phyloP scores from a whole-genome alignment of 2,113 vertebrate genomes.

The Cheilinus undulatus region DNA sequence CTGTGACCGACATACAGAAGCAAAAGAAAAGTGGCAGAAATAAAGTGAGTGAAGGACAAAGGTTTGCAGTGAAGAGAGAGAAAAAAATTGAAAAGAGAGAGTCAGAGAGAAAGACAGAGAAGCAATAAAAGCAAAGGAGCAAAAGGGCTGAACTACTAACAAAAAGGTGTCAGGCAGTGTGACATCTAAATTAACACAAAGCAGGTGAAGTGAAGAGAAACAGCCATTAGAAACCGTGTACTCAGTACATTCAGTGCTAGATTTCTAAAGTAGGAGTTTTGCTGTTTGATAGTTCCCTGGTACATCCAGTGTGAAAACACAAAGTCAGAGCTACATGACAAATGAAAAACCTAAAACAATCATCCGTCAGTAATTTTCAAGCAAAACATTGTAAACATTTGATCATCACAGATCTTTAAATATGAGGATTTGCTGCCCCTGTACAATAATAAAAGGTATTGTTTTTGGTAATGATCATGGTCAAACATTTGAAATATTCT shows the following conservation, averaged over 20 bases:
- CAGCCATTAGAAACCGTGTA: not conserved
- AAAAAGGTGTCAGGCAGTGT: not conserved
- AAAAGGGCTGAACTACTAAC: not conserved
- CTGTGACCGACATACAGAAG: slow-evolving; percentile 76
- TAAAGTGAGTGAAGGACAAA: slow-evolving; percentile 59
- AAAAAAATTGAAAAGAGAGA: not conserved
- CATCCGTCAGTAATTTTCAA: too few relatives aligned
- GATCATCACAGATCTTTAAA: too few relatives aligned
- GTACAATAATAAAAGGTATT: too few relatives aligned
- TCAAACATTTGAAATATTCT: too few relatives aligned
- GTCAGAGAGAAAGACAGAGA: not conserved
- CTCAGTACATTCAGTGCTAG: not conserved
- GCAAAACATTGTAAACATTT: too few relatives aligned
- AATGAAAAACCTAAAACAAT: too few relatives aligned
- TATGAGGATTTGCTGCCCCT: too few relatives aligned
- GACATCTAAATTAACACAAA: slow-evolving; percentile 25
- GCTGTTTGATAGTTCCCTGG: too few relatives aligned
- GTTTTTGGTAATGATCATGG: too few relatives aligned
- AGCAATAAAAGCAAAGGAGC: slow-evolving; percentile 32
- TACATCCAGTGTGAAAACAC: too few relatives aligned
- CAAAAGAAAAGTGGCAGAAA: slow-evolving; percentile 72
- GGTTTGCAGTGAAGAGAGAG: slow-evolving; percentile 26
- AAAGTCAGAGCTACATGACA: too few relatives aligned
- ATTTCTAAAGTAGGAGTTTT: not conserved
- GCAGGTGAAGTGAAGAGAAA: not conserved